Percentiles rank a stretch among this genome's conserved stretches.
phyloP scores from a whole-genome alignment of 2,113 vertebrate genomes.

The Butastur rufipennis region DNA sequence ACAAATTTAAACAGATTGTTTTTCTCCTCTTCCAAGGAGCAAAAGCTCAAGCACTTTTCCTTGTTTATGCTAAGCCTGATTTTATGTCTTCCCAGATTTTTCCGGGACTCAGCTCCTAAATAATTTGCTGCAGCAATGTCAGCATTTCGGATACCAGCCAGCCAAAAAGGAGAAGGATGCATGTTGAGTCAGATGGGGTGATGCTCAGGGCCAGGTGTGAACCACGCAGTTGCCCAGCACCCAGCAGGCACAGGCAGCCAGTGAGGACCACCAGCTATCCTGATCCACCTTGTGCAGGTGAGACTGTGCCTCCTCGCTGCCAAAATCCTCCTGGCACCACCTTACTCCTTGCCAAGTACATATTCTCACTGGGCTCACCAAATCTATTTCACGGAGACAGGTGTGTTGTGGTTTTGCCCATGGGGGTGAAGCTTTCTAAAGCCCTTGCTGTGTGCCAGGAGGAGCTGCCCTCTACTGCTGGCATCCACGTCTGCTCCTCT shows the following conservation, averaged over 20 bases:
- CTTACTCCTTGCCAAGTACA: not conserved
- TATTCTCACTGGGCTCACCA: not conserved
- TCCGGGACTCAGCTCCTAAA: not conserved
- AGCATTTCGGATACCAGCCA: slow-evolving; percentile 12
- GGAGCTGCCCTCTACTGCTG: not conserved
- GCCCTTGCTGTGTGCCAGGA: not conserved
- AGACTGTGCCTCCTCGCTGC: not conserved
- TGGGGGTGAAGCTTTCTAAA: not conserved
- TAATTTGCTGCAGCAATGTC: not conserved
- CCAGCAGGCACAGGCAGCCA: not conserved
- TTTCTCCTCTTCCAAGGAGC: not conserved
- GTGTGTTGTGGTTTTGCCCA: not conserved
- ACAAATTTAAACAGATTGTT: not conserved
- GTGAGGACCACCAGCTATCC: not conserved
- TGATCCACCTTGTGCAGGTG: not conserved
- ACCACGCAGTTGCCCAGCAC: slow-evolving; percentile 54
- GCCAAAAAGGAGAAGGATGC: not conserved
- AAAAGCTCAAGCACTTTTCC: not conserved
- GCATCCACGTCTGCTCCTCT: not conserved
- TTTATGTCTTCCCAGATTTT: not conserved
- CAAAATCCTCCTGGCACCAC: not conserved
- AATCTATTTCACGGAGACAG: not conserved
- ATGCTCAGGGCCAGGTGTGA: not conserved
- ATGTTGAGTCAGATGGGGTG: not conserved
- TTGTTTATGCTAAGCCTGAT: not conserved